Evolutionary conservation across 2,888 invertebrate species (phyloP).

Genomic region (Parnassius smintheus): DNA sequence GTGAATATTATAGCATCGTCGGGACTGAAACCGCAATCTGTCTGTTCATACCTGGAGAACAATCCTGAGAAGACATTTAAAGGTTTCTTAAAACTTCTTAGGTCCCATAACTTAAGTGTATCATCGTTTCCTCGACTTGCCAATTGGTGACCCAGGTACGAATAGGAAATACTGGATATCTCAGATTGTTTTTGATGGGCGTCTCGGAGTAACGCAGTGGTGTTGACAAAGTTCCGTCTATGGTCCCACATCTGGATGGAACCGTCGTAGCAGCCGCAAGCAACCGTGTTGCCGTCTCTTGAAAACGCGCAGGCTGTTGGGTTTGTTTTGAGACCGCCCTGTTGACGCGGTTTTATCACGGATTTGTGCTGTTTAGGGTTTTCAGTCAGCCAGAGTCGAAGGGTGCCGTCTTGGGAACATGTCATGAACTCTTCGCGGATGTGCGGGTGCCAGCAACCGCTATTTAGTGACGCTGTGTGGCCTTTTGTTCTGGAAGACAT

Average conservation of each 20-base stretch:
- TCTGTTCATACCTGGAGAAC: slow-evolving; percentile 92
- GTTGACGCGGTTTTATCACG: slow-evolving; percentile 92
- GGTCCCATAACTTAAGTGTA: slow-evolving; percentile 97
- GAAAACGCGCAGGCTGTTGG: slow-evolving; percentile 93
- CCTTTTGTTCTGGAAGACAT: slow-evolving; percentile 87
- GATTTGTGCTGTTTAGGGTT: slow-evolving; percentile 89
- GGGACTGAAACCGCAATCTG: slow-evolving; percentile 93
- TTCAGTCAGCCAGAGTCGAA: slow-evolving; percentile 94
- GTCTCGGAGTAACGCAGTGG: slow-evolving; percentile 86
- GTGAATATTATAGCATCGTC: slow-evolving; percentile 94
- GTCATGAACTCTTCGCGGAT: slow-evolving; percentile 95
- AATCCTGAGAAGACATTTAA: slow-evolving; percentile 85
- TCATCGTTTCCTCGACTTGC: slow-evolving; percentile 95
- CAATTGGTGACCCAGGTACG: slow-evolving; percentile 90
- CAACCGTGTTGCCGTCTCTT: slow-evolving; percentile 92
- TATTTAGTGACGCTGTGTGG: slow-evolving; percentile 94
- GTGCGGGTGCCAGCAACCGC: slow-evolving; percentile 97
- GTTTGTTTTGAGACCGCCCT: slow-evolving; percentile 91
- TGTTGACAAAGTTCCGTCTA: slow-evolving; percentile 94
- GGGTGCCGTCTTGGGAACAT: slow-evolving; percentile 95
- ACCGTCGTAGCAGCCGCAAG: slow-evolving; percentile 96
- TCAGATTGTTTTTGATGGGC: slow-evolving; percentile 91
- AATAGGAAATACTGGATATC: slow-evolving; percentile 92
- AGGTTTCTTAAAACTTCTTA: slow-evolving; percentile 90
- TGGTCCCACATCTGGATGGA: slow-evolving; percentile 99